A percentile compares a stretch with the other conserved stretches of the same genome.
These are phyloP conservation scores for Florisuga fusca DNA, from an alignment of 2,797 vertebrate species.

Conservation along the genomic window DNA sequence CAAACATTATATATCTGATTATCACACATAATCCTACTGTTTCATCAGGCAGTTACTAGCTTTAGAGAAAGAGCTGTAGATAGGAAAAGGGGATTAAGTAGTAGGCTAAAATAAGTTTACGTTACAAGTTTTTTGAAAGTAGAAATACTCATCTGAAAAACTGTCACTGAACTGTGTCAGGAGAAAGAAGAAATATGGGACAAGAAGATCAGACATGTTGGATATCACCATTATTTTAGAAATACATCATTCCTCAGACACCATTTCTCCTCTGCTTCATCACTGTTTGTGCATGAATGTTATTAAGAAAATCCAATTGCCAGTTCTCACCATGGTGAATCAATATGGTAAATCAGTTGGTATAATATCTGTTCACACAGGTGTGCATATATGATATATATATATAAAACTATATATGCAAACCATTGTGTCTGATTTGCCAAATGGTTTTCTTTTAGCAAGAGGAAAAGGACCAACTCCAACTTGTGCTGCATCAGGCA, in stretches of 20 bases:
- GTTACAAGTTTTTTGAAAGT: neutral
- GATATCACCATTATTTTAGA: neutral
- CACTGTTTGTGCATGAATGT: neutral
- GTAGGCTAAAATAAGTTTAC: neutral
- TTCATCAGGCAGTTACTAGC: neutral
- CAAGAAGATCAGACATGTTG: neutral
- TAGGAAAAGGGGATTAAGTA: neutral
- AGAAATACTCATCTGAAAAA: neutral
- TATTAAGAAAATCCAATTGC: neutral
- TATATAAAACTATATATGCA: neutral
- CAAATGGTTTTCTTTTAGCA: neutral
- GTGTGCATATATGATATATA: too few relatives aligned
- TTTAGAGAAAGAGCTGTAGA: neutral
- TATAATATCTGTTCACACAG: neutral
- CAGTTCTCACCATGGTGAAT: neutral
- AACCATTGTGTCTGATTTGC: neutral
- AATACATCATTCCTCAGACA: neutral
- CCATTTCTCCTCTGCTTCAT: neutral
- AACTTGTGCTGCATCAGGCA: neutral
- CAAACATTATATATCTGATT: neutral
- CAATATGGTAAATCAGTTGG: neutral
- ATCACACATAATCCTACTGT: neutral
- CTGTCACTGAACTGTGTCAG: neutral
- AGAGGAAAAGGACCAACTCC: neutral
- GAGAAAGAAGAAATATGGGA: neutral